phyloP scores from a whole-genome alignment of 1,140 invertebrate genomes.

The Drusus annulatus region DNA sequence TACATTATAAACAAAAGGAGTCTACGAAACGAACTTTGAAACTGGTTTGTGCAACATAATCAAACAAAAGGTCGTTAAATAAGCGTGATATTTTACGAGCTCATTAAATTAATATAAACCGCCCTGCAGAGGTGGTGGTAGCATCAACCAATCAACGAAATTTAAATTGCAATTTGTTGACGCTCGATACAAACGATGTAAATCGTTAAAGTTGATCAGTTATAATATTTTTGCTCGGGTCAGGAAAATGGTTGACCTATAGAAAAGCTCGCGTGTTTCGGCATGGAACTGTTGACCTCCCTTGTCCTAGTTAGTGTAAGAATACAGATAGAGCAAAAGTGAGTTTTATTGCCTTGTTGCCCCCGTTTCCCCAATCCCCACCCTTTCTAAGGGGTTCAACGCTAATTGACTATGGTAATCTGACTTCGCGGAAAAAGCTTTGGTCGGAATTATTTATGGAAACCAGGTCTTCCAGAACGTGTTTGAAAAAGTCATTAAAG shows the following conservation, averaged over 20 bases:
- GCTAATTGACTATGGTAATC: slow-evolving; percentile 11
- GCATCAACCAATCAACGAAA: too few relatives aligned
- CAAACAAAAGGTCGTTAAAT: too few relatives aligned
- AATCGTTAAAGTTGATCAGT: too few relatives aligned
- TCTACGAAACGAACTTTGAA: too few relatives aligned
- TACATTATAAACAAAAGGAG: too few relatives aligned
- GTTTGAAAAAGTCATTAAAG: not conserved
- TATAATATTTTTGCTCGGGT: not conserved
- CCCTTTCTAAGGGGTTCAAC: not conserved
- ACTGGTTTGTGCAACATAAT: too few relatives aligned
- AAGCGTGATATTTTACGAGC: too few relatives aligned
- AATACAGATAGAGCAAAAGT: not conserved
- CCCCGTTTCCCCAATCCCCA: not conserved
- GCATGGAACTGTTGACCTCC: not conserved
- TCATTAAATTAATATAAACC: too few relatives aligned
- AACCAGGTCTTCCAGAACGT: not conserved
- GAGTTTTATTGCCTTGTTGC: slow-evolving; percentile 8
- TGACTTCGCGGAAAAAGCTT: not conserved
- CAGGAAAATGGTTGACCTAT: not conserved
- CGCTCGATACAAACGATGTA: too few relatives aligned
- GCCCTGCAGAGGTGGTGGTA: too few relatives aligned
- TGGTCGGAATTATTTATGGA: not conserved
- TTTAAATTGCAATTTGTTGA: too few relatives aligned
- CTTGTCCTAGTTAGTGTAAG: slow-evolving; percentile 17
- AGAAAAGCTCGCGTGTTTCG: slow-evolving; percentile 15